Evolutionary conservation across 2,888 invertebrate genomes (phyloP).

Genomic region (Eurytoma californica): DNA sequence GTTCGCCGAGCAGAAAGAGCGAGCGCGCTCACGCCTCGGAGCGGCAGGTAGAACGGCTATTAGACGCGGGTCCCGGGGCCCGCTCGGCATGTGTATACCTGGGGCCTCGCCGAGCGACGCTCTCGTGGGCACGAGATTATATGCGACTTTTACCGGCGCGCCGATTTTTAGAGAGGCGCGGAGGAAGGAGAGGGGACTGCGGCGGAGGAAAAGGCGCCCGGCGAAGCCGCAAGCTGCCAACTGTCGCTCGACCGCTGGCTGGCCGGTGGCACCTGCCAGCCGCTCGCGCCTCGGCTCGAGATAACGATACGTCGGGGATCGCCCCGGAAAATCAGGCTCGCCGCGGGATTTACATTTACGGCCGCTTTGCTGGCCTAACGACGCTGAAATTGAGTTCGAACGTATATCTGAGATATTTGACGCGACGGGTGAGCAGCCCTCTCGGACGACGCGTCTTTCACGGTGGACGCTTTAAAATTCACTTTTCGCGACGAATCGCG

Average conservation of each 20-base stretch:
- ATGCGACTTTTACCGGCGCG: slow-evolving; percentile 18
- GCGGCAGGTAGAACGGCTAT: slow-evolving; percentile 42
- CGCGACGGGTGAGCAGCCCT: too few species aligned
- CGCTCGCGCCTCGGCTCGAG: neutral
- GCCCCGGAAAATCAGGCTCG: slow-evolving; percentile 12
- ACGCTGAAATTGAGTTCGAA: slow-evolving; percentile 5
- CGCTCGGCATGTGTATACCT: slow-evolving; percentile 33
- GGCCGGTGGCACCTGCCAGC: slow-evolving; percentile 35
- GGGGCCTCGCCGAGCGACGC: slow-evolving; percentile 19
- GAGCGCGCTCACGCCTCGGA: neutral
- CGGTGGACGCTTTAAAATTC: too few species aligned
- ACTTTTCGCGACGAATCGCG: too few species aligned
- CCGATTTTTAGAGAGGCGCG: slow-evolving; percentile 29
- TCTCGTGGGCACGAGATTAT: slow-evolving; percentile 32
- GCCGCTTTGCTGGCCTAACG: neutral
- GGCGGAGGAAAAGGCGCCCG: slow-evolving; percentile 32
- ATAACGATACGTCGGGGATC: slow-evolving; percentile 1
- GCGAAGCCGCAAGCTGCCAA: slow-evolving; percentile 43
- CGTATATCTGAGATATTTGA: too few species aligned
- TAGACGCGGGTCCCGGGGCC: slow-evolving; percentile 14
- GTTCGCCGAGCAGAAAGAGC: neutral
- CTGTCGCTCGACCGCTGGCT: slow-evolving; percentile 22
- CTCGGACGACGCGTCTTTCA: too few species aligned
- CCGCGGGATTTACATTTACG: neutral
- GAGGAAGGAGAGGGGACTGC: neutral